Evolutionary conservation across 1,140 invertebrate genomes (phyloP).

Genomic region (Rhopalosiphum maidis): DNA sequence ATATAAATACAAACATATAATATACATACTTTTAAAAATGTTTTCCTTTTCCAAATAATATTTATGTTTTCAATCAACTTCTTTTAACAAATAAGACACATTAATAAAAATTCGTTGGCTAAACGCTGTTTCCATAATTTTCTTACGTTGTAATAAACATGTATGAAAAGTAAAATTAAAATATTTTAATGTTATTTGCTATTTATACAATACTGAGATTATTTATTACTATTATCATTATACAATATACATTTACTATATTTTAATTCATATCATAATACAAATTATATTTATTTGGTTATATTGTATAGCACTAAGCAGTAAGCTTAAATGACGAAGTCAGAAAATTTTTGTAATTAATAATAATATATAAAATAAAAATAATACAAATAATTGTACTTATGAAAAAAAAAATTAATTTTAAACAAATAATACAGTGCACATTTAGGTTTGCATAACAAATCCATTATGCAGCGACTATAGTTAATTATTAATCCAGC

Average conservation of each 20-base stretch:
- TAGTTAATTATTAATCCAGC: neutral
- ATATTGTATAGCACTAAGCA: neutral
- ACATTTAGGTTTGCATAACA: neutral
- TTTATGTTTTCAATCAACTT: too few relatives aligned
- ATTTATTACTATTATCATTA: too few relatives aligned
- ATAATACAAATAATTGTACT: neutral
- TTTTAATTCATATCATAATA: neutral
- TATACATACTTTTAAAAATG: too few relatives aligned
- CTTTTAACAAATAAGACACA: too few relatives aligned
- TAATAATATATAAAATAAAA: neutral
- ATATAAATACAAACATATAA: too few relatives aligned
- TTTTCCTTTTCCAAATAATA: too few relatives aligned
- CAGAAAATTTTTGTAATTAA: neutral
- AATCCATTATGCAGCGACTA: neutral
- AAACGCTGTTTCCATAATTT: too few relatives aligned
- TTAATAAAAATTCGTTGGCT: too few relatives aligned
- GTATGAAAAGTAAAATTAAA: neutral
- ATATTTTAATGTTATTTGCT: neutral
- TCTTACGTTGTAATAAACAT: too few relatives aligned
- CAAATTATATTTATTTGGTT: neutral
- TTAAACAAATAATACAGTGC: neutral
- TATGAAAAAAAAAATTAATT: neutral
- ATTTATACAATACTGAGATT: neutral
- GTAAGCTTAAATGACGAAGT: neutral
- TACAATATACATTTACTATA: neutral